These are phyloP conservation scores for Megaleporinus macrocephalus DNA, from an alignment of 2,113 vertebrate genomes.

Conservation along the genomic window DNA sequence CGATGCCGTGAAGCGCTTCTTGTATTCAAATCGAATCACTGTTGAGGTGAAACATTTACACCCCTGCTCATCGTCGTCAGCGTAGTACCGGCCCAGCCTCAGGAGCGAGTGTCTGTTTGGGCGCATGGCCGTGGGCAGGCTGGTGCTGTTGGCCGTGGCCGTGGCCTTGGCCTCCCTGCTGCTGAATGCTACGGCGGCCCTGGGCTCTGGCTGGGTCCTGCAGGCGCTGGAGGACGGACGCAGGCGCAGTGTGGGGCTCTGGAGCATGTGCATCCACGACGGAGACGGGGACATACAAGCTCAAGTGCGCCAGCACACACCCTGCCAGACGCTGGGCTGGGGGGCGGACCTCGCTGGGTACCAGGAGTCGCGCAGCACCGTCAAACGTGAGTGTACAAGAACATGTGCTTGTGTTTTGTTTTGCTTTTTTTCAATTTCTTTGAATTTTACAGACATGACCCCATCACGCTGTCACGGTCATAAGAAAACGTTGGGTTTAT, in stretches of 20 bases:
- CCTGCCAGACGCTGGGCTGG: slow-evolving; percentile 89
- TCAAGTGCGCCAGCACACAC: slow-evolving; percentile 71
- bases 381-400: slow-evolving; percentile 88
- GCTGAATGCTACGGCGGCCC: slow-evolving; percentile 92
- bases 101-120: slow-evolving; percentile 31
- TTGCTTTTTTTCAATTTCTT: no score
- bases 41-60: neutral
- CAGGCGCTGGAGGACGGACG: slow-evolving; percentile 91
- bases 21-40: neutral
- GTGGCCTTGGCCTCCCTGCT: slow-evolving; percentile 93
- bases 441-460: no score
- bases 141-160: slow-evolving; percentile 91
- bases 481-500: no score
- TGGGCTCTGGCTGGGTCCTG: slow-evolving; percentile 94
- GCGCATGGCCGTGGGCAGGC: slow-evolving; percentile 91
- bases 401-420: neutral
- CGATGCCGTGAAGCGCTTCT: neutral
- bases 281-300: slow-evolving; percentile 62
- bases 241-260: slow-evolving; percentile 92
- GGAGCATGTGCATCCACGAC: slow-evolving; percentile 87
- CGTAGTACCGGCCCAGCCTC: slow-evolving; percentile 16
- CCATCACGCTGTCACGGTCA: no score
- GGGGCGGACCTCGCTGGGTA: slow-evolving; percentile 90
- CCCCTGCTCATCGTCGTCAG: neutral
- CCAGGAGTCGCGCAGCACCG: slow-evolving; percentile 94